phyloP scores from a whole-genome alignment of 2,888 invertebrate species.

The Apeira syringaria region DNA sequence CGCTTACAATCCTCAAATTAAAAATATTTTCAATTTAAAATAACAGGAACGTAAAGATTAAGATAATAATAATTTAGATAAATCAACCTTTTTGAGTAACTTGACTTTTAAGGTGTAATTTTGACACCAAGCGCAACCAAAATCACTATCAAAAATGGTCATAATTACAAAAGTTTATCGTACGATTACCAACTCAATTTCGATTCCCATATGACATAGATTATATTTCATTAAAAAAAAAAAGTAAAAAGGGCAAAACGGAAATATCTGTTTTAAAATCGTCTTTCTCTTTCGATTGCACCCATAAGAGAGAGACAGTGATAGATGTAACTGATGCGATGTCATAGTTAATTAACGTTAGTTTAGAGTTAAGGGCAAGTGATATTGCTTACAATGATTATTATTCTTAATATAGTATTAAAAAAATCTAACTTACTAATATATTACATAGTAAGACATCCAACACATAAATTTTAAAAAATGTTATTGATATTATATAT shows the following conservation, averaged over 20 bases:
- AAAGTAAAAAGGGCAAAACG: constrained; percentile 40
- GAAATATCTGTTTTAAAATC: constrained; percentile 48
- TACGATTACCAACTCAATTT: too few species aligned
- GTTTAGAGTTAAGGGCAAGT: constrained; percentile 55
- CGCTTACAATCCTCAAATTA: too few species aligned
- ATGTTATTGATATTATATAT: too few species aligned
- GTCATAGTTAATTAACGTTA: constrained; percentile 73
- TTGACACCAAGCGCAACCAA: constrained; percentile 31
- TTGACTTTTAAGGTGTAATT: constrained; percentile 23
- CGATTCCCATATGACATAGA: too few species aligned
- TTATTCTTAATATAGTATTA: too few species aligned
- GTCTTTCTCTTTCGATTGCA: constrained; percentile 38
- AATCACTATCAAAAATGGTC: constrained; percentile 18
- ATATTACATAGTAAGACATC: too few species aligned
- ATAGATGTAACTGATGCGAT: constrained; percentile 61
- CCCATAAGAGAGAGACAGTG: constrained; percentile 43
- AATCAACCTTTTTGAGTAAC: constrained; percentile 12
- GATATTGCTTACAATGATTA: too few species aligned
- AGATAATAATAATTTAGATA: constrained; percentile 11
- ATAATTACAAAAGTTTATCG: neutral
- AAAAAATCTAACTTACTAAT: too few species aligned
- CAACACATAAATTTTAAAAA: too few species aligned
- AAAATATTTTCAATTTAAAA: too few species aligned
- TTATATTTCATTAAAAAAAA: too few species aligned
- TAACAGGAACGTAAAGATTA: constrained; percentile 6